phyloP scores from a whole-genome alignment of 2,113 vertebrate species.

The Varanus komodoensis region DNA sequence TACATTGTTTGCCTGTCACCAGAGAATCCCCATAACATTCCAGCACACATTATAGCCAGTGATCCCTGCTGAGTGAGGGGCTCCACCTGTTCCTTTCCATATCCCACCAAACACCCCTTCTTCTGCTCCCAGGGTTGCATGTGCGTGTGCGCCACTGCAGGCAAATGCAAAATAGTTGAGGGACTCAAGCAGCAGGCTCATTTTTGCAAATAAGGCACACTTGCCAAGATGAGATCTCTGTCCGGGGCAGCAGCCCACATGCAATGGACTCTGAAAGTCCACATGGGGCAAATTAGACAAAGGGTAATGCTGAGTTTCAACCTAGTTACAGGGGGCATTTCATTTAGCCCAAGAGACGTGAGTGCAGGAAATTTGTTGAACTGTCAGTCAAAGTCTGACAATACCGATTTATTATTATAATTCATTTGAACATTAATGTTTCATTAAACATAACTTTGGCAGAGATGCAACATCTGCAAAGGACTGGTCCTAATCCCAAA shows the following conservation, averaged over 20 bases:
- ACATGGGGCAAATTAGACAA: not conserved
- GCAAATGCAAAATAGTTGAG: not conserved
- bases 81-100: not conserved
- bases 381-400: too few relatives aligned
- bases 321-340: not conserved
- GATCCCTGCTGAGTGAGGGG: not conserved
- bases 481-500: too few relatives aligned
- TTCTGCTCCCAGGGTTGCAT: not conserved
- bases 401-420: not conserved
- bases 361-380: not conserved
- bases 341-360: not conserved
- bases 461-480: too few relatives aligned
- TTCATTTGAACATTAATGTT: not conserved
- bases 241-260: not conserved
- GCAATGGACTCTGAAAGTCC: not conserved
- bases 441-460: not conserved
- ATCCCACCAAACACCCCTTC: not conserved
- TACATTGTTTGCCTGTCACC: not conserved
- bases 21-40: not conserved
- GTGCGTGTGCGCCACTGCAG: not conserved
- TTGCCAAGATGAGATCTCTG: not conserved
- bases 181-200: not conserved
- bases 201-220: not conserved
- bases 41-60: not conserved
- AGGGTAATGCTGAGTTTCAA: too few relatives aligned